Conservation (phyloP, 2,113 vertebrate species). For the Rhinolophus ferrumequinum region DNA sequence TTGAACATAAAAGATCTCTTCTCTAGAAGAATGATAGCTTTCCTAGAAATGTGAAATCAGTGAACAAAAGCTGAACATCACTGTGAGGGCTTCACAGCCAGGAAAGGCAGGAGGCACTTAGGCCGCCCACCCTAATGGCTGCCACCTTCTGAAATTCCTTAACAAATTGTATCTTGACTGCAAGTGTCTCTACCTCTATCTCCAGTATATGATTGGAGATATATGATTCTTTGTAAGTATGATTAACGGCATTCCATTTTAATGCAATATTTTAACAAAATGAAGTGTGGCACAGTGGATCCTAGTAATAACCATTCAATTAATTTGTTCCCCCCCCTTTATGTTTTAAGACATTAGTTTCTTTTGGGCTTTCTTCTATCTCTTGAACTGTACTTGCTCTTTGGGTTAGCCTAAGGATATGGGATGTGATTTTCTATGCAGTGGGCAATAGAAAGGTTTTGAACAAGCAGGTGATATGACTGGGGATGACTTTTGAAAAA, state of each 20-base stretch:
- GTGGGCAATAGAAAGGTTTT: neutral
- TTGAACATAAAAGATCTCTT: neutral
- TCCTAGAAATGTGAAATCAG: neutral
- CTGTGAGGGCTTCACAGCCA: neutral
- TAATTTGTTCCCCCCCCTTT: neutral
- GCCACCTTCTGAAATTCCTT: neutral
- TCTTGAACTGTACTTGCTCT: neutral
- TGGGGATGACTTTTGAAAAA: neutral
- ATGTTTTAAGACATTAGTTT: neutral
- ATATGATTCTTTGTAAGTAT: neutral
- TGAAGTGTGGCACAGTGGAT: neutral
- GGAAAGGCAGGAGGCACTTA: neutral
- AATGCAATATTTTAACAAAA: conserved; percentile 19
- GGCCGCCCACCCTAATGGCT: neutral
- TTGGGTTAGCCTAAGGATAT: neutral
- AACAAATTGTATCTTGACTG: neutral
- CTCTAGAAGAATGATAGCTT: neutral
- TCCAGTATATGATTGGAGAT: neutral
- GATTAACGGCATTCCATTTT: neutral
- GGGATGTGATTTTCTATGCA: neutral
- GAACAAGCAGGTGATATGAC: neutral
- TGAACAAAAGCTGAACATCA: neutral
- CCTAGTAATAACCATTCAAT: neutral
- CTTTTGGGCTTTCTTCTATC: neutral
- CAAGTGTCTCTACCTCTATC: neutral